phyloP scores from a whole-genome alignment of 2,113 vertebrate genomes.

The Epinephelus moara region DNA sequence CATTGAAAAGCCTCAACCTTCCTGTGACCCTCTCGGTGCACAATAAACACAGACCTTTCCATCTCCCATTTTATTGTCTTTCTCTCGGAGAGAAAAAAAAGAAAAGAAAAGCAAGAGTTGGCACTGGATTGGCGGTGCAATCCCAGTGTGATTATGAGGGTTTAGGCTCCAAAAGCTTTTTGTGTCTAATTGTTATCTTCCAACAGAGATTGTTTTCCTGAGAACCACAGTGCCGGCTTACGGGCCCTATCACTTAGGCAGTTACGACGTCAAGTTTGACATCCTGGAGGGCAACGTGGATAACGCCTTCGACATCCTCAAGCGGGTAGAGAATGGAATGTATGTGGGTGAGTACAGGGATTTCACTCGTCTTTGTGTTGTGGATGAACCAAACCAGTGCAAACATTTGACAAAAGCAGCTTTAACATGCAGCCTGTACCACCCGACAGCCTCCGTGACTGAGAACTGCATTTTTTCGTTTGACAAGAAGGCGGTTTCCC shows the following conservation, averaged over 20 bases:
- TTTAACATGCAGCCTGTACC: constrained; percentile 24
- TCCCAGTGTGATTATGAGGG: constrained; percentile 40
- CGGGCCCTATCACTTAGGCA: constrained; percentile 85
- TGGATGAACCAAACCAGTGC: constrained; percentile 17
- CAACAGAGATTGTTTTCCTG: constrained; percentile 96
- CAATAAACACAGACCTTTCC: constrained; percentile 57
- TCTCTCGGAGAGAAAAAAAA: constrained; percentile 29
- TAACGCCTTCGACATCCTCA: constrained; percentile 94
- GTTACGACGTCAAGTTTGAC: constrained; percentile 93
- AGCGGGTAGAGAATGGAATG: constrained; percentile 90
- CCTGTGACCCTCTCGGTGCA: constrained; percentile 53
- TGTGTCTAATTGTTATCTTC: constrained; percentile 62
- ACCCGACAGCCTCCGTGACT: constrained; percentile 49
- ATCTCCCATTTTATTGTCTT: constrained; percentile 62
- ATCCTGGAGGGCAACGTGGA: constrained; percentile 94
- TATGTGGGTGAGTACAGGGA: constrained; percentile 91
- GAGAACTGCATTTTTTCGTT: constrained; percentile 66
- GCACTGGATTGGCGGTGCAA: constrained; percentile 20
- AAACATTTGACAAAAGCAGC: constrained; percentile 52
- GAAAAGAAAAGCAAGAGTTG: constrained; percentile 18
- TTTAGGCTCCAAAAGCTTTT: constrained; percentile 34
- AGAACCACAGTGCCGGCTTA: constrained; percentile 90
- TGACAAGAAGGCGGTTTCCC: constrained; percentile 65
- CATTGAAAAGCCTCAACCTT: constrained; percentile 58
- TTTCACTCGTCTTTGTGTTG: constrained; percentile 24